phyloP scores from a whole-genome alignment of 2,888 invertebrate species.

The Campaea margaritaria region DNA sequence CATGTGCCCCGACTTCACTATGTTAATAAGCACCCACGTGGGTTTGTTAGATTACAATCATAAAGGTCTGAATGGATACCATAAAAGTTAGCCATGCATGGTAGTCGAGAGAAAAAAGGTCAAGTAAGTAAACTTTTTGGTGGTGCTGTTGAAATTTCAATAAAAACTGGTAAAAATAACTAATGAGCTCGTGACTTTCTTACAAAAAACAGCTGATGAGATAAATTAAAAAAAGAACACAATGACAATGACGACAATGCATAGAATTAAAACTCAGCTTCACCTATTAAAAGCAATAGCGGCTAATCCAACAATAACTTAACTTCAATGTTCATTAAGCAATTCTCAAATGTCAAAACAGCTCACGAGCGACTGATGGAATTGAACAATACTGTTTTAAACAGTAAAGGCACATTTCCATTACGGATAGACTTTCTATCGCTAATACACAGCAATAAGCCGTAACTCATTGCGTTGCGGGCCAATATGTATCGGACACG shows the following conservation, averaged over 20 bases:
- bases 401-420: conserved; percentile 35
- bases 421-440: conserved; percentile 36
- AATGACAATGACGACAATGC: too few species aligned
- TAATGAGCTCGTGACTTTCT: too few species aligned
- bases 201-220: too few species aligned
- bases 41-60: conserved; percentile 10
- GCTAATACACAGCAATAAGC: conserved; percentile 36
- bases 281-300: background rate
- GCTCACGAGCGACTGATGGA: conserved; percentile 21
- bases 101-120: conserved; percentile 3
- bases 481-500: conserved; percentile 32
- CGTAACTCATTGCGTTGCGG: conserved; percentile 28
- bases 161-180: too few species aligned
- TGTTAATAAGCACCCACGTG: conserved; percentile 25
- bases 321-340: conserved; percentile 15
- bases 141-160: background rate
- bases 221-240: too few species aligned
- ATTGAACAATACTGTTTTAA: conserved; percentile 26
- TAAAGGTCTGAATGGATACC: conserved; percentile 12
- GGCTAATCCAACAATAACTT: conserved; percentile 13
- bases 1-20: conserved; percentile 8
- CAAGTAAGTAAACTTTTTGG: background rate
- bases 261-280: background rate
- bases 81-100: conserved; percentile 15
- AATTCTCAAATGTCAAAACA: conserved; percentile 11